A percentile compares a stretch with the other conserved stretches of the same genome.
Evolutionary conservation across 2,888 invertebrate species (phyloP).

Genomic region (Gnatocerus cornutus): DNA sequence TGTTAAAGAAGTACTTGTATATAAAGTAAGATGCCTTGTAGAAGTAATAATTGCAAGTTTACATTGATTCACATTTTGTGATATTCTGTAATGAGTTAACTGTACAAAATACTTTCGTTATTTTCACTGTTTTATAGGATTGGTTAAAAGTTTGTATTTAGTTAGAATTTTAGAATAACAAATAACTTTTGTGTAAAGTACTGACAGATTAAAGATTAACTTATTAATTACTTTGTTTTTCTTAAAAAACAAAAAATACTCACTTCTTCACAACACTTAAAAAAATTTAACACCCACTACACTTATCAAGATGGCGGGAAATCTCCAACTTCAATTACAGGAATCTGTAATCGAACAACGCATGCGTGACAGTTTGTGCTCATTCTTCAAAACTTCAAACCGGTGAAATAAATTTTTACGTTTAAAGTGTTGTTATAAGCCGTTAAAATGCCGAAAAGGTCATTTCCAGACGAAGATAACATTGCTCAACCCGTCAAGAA

Average conservation of each 20-base stretch:
- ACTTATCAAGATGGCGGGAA: no score
- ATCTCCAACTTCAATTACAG: no score
- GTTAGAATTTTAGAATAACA: constrained; percentile 9
- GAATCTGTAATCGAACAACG: no score
- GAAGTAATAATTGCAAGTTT: constrained; percentile 21
- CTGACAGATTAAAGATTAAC: constrained; percentile 18
- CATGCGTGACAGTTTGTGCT: no score
- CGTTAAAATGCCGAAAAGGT: constrained; percentile 43
- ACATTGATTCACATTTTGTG: constrained; percentile 18
- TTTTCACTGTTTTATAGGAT: constrained; percentile 10
- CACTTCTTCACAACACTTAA: no score
- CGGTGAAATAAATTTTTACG: no score
- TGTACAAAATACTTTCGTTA: constrained; percentile 31
- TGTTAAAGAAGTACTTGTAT: constrained; percentile 27
- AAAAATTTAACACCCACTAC: no score
- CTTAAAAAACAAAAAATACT: no score
- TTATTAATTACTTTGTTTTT: constrained; percentile 8
- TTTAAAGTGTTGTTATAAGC: neutral
- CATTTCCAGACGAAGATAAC: constrained; percentile 22
- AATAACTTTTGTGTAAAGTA: constrained; percentile 23
- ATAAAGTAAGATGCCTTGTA: constrained; percentile 45
- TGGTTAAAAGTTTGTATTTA: constrained; percentile 8
- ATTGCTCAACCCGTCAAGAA: constrained; percentile 34
- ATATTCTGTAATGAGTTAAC: constrained; percentile 24
- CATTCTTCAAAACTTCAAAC: no score